Conservation (phyloP, 1,140 invertebrate genomes). For the Hycleus cichorii region DNA sequence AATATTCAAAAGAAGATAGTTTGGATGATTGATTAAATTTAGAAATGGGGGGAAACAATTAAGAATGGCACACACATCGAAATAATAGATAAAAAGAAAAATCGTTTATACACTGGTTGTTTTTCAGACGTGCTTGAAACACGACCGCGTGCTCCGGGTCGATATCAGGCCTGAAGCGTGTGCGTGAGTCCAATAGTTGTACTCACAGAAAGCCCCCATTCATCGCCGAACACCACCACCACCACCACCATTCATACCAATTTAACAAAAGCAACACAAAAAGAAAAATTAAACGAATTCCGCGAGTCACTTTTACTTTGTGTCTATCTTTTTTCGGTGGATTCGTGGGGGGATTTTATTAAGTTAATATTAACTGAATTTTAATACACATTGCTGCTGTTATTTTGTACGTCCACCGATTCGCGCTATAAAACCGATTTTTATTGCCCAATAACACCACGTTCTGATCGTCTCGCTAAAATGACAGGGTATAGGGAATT, state of each 20-base stretch:
- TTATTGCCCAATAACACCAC: too few species aligned
- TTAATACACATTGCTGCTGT: too few species aligned
- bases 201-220: conserved; percentile 1
- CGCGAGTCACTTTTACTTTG: too few species aligned
- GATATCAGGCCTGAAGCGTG: conserved; percentile 12
- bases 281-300: too few species aligned
- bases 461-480: too few species aligned
- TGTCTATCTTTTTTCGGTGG: too few species aligned
- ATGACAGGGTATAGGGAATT: too few species aligned
- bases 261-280: background rate
- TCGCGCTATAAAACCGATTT: too few species aligned
- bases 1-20: background rate
- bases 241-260: conserved; percentile 12
- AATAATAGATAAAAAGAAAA: conserved; percentile 10
- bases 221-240: background rate
- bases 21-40: too few species aligned
- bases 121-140: conserved; percentile 9
- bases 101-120: conserved; percentile 3
- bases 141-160: conserved; percentile 14
- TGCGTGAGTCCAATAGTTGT: conserved; percentile 11
- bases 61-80: conserved; percentile 7
- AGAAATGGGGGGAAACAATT: conserved; percentile 2
- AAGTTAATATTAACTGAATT: too few species aligned
- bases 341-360: too few species aligned
- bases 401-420: too few species aligned